Evolutionary conservation across 2,888 invertebrate species (phyloP), one percentile per base, ranked within the genome.

Genomic region (Mechanitis mazaeus): DNA sequence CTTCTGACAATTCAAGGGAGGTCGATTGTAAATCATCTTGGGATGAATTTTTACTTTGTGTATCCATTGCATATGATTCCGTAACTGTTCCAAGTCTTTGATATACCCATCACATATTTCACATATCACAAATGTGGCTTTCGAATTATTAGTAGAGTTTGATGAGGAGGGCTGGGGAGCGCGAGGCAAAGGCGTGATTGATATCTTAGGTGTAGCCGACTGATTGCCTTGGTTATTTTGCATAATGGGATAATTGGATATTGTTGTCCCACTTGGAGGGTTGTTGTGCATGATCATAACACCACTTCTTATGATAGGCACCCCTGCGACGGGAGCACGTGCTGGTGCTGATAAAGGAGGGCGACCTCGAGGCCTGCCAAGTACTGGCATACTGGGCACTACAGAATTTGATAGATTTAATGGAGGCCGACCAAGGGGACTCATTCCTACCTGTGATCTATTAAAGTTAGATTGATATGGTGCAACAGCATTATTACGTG

Each of bases 71-170:
- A 98, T 98, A 81, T 98, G 98, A 84, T 97, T 97, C 71, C 98
- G 92, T 71, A 98, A 90, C 82, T 98, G 97, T 81, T 97, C 97
- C 82, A 97, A 91, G 87, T 98, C 98, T 91, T 98, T 97, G 69
- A 98, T 98, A 80, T 98, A 98, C 55, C 98, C 98, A 84, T 98
- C 98, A 88, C 98, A 98, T 73, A 98, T 97, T 91, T 98, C 98
- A 87, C 98, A 98, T 73, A 97, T 97, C 70, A 97, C 97, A 88
- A 97, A 97, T 59, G 96, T 95, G 68, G 94, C 95, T 83, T 96
- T 96, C n/a, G 85, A 83, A 72, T 84, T 87, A 63, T 80, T 84
- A 61, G 78, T 71, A 50, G 78, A 63, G 63, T 86, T 85, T 3
- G 87, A 87, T 50, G 87, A 87, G 3, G 85, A 85, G 0, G 88